These are phyloP conservation scores for Salmo trutta DNA, from an alignment of 2,797 vertebrate species.

Conservation along the genomic window DNA sequence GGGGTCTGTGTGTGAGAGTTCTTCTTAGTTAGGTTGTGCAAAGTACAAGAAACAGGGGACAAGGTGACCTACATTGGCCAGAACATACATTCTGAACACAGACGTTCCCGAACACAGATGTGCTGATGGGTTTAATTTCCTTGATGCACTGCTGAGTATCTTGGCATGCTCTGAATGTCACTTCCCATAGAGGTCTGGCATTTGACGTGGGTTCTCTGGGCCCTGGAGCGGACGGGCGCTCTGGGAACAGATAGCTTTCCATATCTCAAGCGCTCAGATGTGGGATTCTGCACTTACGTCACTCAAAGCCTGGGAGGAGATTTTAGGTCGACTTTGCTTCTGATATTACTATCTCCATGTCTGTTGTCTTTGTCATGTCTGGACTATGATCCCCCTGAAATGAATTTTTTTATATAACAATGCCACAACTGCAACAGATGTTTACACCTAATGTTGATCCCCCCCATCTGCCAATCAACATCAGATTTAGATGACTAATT, in stretches of 20 bases:
- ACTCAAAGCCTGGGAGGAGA: neutral
- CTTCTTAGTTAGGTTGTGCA: constrained; percentile 43
- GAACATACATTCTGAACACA: constrained; percentile 54
- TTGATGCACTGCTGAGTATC: constrained; percentile 63
- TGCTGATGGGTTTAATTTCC: constrained; percentile 64
- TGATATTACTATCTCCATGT: too few species aligned
- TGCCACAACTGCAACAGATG: constrained; percentile 63
- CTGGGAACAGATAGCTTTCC: constrained; percentile 52
- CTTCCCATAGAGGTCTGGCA: constrained; percentile 77
- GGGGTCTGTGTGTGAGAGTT: constrained; percentile 52
- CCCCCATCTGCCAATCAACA: constrained; percentile 42
- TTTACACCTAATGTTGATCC: constrained; percentile 50
- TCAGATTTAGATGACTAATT: constrained; percentile 52
- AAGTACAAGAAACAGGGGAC: constrained; percentile 53
- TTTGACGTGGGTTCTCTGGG: constrained; percentile 71
- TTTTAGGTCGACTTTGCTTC: neutral
- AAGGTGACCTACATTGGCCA: constrained; percentile 57
- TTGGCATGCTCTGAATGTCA: constrained; percentile 77
- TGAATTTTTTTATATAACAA: constrained; percentile 23
- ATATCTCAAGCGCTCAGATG: constrained; percentile 41
- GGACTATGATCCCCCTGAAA: neutral
- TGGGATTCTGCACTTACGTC: constrained; percentile 21
- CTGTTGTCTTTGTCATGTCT: neutral
- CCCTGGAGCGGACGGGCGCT: constrained; percentile 54
- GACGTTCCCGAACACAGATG: neutral